Base-by-base conservation (phyloP, 2,797 vertebrate species). In the Erpetoichthys calabaricus region DNA sequence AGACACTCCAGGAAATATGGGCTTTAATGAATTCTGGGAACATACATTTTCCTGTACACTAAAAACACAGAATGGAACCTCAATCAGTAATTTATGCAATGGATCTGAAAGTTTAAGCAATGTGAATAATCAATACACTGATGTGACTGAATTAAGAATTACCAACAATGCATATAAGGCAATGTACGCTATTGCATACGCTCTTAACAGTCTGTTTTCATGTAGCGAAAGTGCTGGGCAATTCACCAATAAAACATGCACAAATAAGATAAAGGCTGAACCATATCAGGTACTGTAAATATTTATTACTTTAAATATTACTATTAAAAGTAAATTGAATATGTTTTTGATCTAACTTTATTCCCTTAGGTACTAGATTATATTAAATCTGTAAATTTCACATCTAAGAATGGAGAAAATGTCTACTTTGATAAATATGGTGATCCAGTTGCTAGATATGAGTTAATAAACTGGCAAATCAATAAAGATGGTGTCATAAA, bases 371-470 rank as follows among this genome's bases (percentile, higher is more conserved):
- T 86, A 59, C 53, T 72, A 1, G 53, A 10, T 41, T 62, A 80
- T 4, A 56, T 86, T 8, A 79, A 70, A 47, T 69, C 46, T 6
- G 74, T 82, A 0, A 68, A 69, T 57, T 82, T 85, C 64, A 65
- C 74, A 5, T 56, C 64, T 42, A 67, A 57, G 25, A 78, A 73
- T 57, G 75, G 78, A 41, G 75, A 79, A 55, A 59, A 66, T 45
- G 77, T 84, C 47, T 78, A 75, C n/a, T 86, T 85, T 65, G 78
- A 84, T 67, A 60, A 62, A 44, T 81, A 79, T 1, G 83, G 83
- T 0, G 80, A 85, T 58, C 75, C 83, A 44, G 68, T 78, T 54
- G 79, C 77, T 59, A 65, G 43, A 3, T 86, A 86, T 53, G 80
- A 84, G 54, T 55, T 85, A 42, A 68, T 86, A 42, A 86, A 85